Evolutionary conservation across 1,140 invertebrate genomes (phyloP).

Genomic region (Drosophila sp.): DNA sequence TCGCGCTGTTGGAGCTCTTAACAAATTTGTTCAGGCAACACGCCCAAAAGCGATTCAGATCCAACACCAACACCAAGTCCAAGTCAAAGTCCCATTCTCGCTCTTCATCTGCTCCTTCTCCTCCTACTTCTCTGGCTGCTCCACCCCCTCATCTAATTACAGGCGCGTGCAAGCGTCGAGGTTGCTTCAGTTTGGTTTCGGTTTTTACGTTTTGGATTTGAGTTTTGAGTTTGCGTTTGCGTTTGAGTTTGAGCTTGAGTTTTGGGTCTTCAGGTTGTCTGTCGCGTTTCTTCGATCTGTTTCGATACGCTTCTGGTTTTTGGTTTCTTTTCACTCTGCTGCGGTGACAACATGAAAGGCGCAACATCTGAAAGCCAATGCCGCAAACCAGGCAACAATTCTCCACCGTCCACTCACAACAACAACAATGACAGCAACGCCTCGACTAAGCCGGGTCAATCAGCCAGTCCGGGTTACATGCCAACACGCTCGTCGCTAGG

Average conservation of each 20-base stretch:
- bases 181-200: slow-evolving; percentile 42
- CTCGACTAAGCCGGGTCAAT: slow-evolving; percentile 62
- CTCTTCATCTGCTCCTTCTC: neutral
- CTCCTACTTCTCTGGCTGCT: slow-evolving; percentile 2
- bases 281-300: slow-evolving; percentile 56
- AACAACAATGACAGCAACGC: slow-evolving; percentile 54
- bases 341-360: slow-evolving; percentile 72
- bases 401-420: slow-evolving; percentile 5
- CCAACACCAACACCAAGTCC: slow-evolving; percentile 10
- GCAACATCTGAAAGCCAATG: slow-evolving; percentile 47
- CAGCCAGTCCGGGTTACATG: slow-evolving; percentile 38
- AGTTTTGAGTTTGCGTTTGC: slow-evolving; percentile 13
- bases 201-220: slow-evolving; percentile 11
- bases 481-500: slow-evolving; percentile 7
- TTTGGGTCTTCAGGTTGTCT: slow-evolving; percentile 37
- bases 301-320: slow-evolving; percentile 84
- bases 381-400: slow-evolving; percentile 17
- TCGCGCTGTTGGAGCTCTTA: slow-evolving; percentile 82
- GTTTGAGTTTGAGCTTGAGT: slow-evolving; percentile 22
- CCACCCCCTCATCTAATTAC: slow-evolving; percentile 71
- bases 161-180: slow-evolving; percentile 69
- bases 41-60: slow-evolving; percentile 53
- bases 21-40: slow-evolving; percentile 84
- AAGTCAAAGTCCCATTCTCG: neutral
- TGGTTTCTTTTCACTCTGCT: slow-evolving; percentile 69